Base-by-base conservation (phyloP, 2,797 vertebrate species). In the Lepilemur septentrionalis region DNA sequence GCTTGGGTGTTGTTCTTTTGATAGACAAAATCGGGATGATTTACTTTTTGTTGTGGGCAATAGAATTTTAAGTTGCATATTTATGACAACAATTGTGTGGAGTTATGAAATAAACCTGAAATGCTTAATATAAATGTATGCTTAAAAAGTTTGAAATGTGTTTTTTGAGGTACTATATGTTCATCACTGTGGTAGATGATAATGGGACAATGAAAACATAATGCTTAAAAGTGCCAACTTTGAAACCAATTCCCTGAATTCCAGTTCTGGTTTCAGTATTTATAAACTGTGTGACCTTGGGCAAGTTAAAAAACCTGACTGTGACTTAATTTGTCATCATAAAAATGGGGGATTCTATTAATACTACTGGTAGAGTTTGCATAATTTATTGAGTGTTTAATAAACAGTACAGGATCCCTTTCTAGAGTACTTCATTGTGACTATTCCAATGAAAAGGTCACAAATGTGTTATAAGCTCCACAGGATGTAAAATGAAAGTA, bases 61-160 rank as follows among this genome's bases (percentile, higher is more conserved):
- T n/a, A 91, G 63, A 88, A 83, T 95, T 95, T 90, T 63, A 95
- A 92, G 46, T 89, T 94, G 55, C 12, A 48, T 85, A 79, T 88
- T 91, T 91, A 32, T 88, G 48, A 84, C 18, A 59, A 52, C 61
- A 89, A 93, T 79, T 79, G 50, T 84, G 7, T 48, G 25, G 46
- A 55, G 18, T 78, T 80, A 65, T 70, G 82, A 96, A 92, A 65
- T 65, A 86, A 96, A 92, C 38, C 92, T 22, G 8, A 63, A 90
- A 14, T 48, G n/a, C 78, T 75, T 89, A 75, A 87, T 30, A 69
- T 78, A 85, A 92, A 96, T 69, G 20, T 17, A 55, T 20, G 23
- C 59, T 90, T 90, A 52, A 1, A 75, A 94, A 69, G 20, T 50
- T 59, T 95, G 79, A 81, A 89, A 67, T 28, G 14, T 35, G 15